These are phyloP conservation scores for Meta bourneti DNA, from an alignment of 2,888 invertebrate species.

Conservation along the genomic window DNA sequence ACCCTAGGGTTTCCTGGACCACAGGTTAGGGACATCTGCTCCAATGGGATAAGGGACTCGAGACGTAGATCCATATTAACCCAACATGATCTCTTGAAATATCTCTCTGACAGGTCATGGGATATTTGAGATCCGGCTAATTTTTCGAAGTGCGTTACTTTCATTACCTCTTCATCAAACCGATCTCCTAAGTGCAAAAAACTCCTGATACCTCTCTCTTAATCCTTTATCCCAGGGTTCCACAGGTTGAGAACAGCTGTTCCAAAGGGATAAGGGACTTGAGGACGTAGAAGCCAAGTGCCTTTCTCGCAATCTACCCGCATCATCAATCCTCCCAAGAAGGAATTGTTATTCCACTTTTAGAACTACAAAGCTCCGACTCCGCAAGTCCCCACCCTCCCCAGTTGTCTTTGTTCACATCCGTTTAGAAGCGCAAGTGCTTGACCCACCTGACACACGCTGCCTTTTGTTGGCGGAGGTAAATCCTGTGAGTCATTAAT, in stretches of 20 bases:
- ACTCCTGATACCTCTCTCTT: too few species aligned
- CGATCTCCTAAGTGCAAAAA: too few species aligned
- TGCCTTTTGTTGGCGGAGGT: conserved; percentile 64
- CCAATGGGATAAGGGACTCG: background rate
- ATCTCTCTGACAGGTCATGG: too few species aligned
- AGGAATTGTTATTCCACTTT: conserved; percentile 69
- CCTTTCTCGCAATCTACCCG: conserved; percentile 54
- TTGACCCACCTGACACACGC: conserved; percentile 74
- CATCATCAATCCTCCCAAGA: conserved; percentile 63
- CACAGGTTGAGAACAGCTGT: background rate
- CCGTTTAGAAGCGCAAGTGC: conserved; percentile 36
- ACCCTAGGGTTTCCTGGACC: too few species aligned
- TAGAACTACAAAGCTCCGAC: conserved; percentile 13
- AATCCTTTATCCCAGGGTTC: too few species aligned
- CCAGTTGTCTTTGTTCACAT: conserved; percentile 61
- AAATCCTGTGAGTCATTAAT: conserved; percentile 75
- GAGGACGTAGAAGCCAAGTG: background rate
- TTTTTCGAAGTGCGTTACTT: too few species aligned
- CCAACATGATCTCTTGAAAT: too few species aligned
- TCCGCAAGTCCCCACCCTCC: conserved; percentile 32
- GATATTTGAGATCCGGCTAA: too few species aligned
- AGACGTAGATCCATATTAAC: background rate
- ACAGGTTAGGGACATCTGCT: background rate
- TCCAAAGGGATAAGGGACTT: background rate
- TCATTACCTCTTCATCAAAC: too few species aligned